Base-by-base conservation (phyloP, 2,797 vertebrate genomes). In the Trichosurus vulpecula region DNA sequence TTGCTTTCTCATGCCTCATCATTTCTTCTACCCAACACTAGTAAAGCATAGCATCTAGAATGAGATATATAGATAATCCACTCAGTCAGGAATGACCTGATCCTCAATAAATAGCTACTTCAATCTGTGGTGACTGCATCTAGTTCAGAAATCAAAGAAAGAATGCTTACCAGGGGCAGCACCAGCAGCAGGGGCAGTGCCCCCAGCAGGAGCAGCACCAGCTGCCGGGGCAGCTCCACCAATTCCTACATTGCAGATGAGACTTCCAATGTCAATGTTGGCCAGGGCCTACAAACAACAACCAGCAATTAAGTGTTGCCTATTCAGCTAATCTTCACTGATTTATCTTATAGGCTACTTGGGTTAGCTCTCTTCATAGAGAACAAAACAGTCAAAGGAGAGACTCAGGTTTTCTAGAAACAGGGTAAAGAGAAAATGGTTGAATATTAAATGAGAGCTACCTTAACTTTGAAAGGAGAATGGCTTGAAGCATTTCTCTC, bases 191-290 rank as follows among this genome's bases (percentile, higher is more conserved):
- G 98, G 97, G 2, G 98, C 97, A 66, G 97, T 95, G 8, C 95
- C 95, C 0, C 96, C 96, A 0, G 97, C 96, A 0, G 98, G 97
- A 4, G 74, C 74, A 87, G 74, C 74, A 51, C 74, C 74, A 4
- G 97, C 96, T 29, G 98, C 95, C 1, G 98, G 97, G 2, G 98
- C 98, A n/a, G 97, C 99, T n/a, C 99, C 99, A 66, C 99, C 99
- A 0, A 99, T 99, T 47, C 99, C 99, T 0, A 99, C 99, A n/a
- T 99, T 99, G 97, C 99, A 99, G 99, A 99, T 99, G 98, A 99
- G 99, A 95, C 99, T 99, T 29, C 99, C 99, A 31, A 99, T 99
- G 98, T 99, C 99, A 0, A 99, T 97, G 66, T 99, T 99, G 96
- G 99, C 98, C 31, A 99, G 98, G 35, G 99, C 99, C 99, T 99